Evolutionary conservation across 1,140 invertebrate species (phyloP).

Genomic region (Zaprionus africanus): DNA sequence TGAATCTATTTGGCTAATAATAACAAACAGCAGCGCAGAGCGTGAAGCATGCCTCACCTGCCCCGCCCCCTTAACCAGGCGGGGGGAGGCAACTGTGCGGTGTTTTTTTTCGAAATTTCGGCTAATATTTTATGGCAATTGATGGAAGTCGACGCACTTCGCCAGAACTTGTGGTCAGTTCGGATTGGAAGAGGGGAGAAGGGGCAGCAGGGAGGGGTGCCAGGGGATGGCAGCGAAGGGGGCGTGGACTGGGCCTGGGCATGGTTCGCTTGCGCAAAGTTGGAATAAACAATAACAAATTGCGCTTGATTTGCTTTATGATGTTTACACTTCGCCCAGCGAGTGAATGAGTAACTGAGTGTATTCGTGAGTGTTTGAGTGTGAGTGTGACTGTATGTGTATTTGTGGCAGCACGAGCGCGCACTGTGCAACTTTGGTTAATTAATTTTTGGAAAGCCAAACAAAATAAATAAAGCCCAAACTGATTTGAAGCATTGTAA

Average conservation of each 20-base stretch:
- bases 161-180: constrained; percentile 32
- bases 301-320: constrained; percentile 80
- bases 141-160: constrained; percentile 68
- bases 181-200: neutral
- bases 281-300: constrained; percentile 82
- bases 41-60: constrained; percentile 15
- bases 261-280: constrained; percentile 68
- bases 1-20: constrained; percentile 66
- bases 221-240: neutral
- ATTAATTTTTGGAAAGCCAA: constrained; percentile 71
- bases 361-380: constrained; percentile 10
- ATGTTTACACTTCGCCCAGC: constrained; percentile 65
- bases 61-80: neutral
- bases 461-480: constrained; percentile 61
- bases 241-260: neutral
- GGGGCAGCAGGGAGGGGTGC: neutral
- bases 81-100: constrained; percentile 50
- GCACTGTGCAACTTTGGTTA: constrained; percentile 47
- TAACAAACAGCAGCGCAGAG: constrained; percentile 64
- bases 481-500: constrained; percentile 46
- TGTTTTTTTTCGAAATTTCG: constrained; percentile 50
- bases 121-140: constrained; percentile 75
- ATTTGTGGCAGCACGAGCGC: constrained; percentile 7
- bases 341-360: constrained; percentile 6
- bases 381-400: constrained; percentile 20